Conservation (phyloP, 2,113 vertebrate species). For the Montifringilla adamsi region DNA sequence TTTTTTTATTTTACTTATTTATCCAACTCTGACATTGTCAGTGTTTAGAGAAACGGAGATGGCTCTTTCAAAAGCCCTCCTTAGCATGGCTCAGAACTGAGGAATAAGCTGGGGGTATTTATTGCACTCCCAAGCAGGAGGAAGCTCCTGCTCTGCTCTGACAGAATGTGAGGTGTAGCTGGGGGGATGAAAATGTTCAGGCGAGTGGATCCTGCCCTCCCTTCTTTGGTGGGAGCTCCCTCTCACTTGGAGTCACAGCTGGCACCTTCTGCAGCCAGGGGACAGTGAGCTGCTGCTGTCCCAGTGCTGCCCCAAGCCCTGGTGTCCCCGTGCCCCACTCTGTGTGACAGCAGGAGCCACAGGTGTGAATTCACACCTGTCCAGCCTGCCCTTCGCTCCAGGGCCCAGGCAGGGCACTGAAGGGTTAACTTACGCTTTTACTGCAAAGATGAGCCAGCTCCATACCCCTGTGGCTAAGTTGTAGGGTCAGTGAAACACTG, state of each 20-base stretch:
- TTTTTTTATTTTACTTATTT: not conserved
- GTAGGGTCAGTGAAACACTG: not conserved
- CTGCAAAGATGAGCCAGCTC: not conserved
- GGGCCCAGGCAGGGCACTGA: not conserved
- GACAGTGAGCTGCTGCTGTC: not conserved
- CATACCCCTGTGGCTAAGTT: not conserved
- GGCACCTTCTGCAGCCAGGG: not conserved
- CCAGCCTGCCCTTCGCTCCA: not conserved
- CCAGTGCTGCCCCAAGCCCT: not conserved
- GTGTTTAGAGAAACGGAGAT: not conserved
- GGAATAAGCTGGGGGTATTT: not conserved
- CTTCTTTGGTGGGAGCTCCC: not conserved
- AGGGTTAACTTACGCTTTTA: not conserved
- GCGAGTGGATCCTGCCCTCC: not conserved
- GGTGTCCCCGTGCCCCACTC: not conserved
- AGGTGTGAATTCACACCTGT: not conserved
- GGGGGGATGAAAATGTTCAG: not conserved
- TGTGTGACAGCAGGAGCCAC: not conserved
- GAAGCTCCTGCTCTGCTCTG: not conserved
- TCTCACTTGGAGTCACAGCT: not conserved
- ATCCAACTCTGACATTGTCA: not conserved
- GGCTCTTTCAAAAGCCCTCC: not conserved
- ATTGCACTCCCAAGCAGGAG: not conserved
- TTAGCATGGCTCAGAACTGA: not conserved
- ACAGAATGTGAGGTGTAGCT: fast-evolving